phyloP scores from a whole-genome alignment of 2,797 vertebrate genomes.

The Scarus forsteni region DNA sequence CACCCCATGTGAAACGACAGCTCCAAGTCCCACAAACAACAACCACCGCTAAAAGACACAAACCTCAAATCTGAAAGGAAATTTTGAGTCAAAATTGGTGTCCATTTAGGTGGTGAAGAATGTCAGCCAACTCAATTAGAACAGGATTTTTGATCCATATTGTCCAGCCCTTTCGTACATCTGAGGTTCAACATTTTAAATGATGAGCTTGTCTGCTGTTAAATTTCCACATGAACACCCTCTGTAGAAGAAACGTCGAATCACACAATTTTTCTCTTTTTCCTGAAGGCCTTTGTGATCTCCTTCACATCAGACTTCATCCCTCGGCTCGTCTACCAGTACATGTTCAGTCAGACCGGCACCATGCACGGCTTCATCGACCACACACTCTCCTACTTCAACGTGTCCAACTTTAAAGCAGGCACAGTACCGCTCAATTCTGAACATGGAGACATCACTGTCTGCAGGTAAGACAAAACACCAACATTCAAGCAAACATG shows the following conservation, averaged over 20 bases:
- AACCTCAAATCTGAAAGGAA: too few species aligned
- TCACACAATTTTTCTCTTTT: conserved; percentile 13
- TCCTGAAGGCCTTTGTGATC: conserved; percentile 94
- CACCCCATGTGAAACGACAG: too few species aligned
- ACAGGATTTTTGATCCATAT: too few species aligned
- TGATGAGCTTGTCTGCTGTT: too few species aligned
- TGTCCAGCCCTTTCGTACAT: too few species aligned
- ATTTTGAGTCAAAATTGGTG: too few species aligned
- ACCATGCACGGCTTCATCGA: conserved; percentile 97
- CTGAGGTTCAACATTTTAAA: too few species aligned
- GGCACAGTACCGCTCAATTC: conserved; percentile 88
- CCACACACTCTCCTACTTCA: conserved; percentile 98
- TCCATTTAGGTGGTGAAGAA: too few species aligned
- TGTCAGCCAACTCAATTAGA: too few species aligned
- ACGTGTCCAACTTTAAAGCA: conserved; percentile 91
- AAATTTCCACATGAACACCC: too few species aligned
- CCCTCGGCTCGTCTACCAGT: conserved; percentile 96
- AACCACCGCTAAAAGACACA: too few species aligned
- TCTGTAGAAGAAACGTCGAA: not conserved
- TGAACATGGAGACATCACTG: conserved; percentile 79
- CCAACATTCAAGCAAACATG: not conserved
- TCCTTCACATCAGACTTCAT: conserved; percentile 98
- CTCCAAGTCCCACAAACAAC: too few species aligned
- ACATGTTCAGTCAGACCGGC: conserved; percentile 93
- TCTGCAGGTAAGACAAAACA: conserved; percentile 89